Evolutionary conservation across 2,113 vertebrate genomes (phyloP), one percentile per base, ranked within the genome.

Genomic region (Grallaria varia): DNA sequence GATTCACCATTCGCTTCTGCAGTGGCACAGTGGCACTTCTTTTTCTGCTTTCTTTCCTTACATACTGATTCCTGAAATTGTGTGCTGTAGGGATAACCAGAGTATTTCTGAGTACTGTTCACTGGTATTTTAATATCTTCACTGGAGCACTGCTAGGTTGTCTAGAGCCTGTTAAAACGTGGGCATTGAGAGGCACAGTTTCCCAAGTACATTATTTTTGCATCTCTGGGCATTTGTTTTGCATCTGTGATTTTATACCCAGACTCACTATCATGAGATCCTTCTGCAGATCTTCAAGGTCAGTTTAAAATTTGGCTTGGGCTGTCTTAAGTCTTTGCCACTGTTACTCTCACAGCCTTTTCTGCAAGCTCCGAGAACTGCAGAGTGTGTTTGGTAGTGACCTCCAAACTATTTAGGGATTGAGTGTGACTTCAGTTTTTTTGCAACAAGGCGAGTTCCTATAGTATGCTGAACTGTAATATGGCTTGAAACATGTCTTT

Each of bases 241-340:
- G 59, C 72, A 56, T 86, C 90, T 84, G 64, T 77, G 90, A 92
- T 87, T 97, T 95, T 92, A 71, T 95, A 71, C 77, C 47, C 93
- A 81, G 76, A 84, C 80, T 87, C 44, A n/a, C 73, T 60, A 87
- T 93, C 76, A 13, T 92, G 89, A 96, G 64, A 84, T 84, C 76
- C 56, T 89, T 89, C 80, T 87, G 86, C 94, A 81, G 52, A 84
- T 96, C 93, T 93, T 95, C 91, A 95, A 95, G 91, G 89, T 95
- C 91, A 64, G 11, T 72, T 89, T 81, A 68, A 95, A 90, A 89
- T 84, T 82, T 95, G 73, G 89, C 93, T 89, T 78, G 86, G 64
- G 77, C 90, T 93, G 84, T 93, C 76, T 95, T 69, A 81, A 92
- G 58, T 47, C 93, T 89, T 95, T 95, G 89, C 80, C 87, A 91